Evolutionary conservation across 2,113 vertebrate species (phyloP), one percentile per base, ranked within the genome.

Genomic region (Cyrtonyx montezumae): DNA sequence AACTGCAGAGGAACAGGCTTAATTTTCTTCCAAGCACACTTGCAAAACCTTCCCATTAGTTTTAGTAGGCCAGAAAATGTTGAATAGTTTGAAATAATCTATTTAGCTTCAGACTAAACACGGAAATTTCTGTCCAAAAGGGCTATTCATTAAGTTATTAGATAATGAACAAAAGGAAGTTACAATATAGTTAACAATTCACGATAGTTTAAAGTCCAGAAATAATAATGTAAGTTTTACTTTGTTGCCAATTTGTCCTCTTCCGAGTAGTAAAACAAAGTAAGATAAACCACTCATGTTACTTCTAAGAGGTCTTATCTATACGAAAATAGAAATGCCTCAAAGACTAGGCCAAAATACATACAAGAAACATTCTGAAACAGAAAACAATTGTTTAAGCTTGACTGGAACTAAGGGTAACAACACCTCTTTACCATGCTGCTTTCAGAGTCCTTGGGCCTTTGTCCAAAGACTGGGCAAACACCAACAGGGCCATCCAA

Each of bases 401-500:
- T 37, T 78, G 74, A 71, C 63, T 71, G 32, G 73, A 94, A 91
- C 26, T 61, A 91, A 85, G 34, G 49, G 77, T 62, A 75, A 81
- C 7, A 71, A 85, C 63, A 69, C 8, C 40, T 58, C 42, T 87
- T 58, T 40, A 88, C 34, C 48, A 90, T 85, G 61, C n/a, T 75
- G 74, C 56, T 88, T 91, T 79, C 91, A 91, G 74, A 94, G 85
- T 85, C 61, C 87, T 93, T 70, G 58, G 84, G 80, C 42, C 45
- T 80, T 79, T 84, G 69, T 84, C 95, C 88, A 59, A 69, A 81
- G 91, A 63, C 23, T 34, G 77, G 70, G 76, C 90, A 94, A 92
- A 96, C 6, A 16, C 91, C 93, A 96, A 79, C n/a, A 37, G 79
- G 67, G 58, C 84, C 91, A 95, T 89, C 83, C 87, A 86, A 78